phyloP scores from a whole-genome alignment of 2,888 invertebrate species.

The Acleris laterana region DNA sequence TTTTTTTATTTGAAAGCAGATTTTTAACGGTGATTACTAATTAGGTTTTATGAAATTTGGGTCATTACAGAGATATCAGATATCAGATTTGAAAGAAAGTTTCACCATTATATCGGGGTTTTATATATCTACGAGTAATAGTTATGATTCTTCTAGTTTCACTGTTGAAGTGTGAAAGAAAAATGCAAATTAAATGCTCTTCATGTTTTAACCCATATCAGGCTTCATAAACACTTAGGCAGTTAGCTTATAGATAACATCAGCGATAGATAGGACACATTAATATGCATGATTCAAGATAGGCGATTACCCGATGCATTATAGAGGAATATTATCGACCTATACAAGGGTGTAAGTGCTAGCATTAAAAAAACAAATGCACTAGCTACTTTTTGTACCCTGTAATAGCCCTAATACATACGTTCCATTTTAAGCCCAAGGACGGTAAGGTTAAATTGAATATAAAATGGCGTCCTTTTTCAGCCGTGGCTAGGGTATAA shows the following conservation, averaged over 20 bases:
- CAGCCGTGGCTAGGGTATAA: slow-evolving; percentile 77
- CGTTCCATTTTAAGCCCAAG: slow-evolving; percentile 29
- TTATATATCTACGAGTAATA: no score
- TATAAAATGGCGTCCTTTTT: slow-evolving; percentile 78
- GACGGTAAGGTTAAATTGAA: slow-evolving; percentile 57
- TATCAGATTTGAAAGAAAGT: no score
- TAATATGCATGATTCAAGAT: slow-evolving; percentile 56
- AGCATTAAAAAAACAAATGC: slow-evolving; percentile 43
- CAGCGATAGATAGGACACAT: slow-evolving; percentile 56
- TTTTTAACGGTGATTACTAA: no score
- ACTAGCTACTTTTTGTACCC: slow-evolving; percentile 15
- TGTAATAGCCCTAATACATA: slow-evolving; percentile 36
- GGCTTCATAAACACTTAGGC: slow-evolving; percentile 9
- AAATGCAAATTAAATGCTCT: background rate
- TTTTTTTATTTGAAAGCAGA: no score
- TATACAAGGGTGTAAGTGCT: slow-evolving; percentile 26
- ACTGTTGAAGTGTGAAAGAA: no score
- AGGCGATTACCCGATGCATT: slow-evolving; percentile 48
- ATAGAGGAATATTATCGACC: slow-evolving; percentile 33
- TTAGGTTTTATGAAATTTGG: no score
- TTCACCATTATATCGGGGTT: no score
- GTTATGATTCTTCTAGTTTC: no score
- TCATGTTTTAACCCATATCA: slow-evolving; percentile 10
- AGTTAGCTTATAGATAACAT: slow-evolving; percentile 46
- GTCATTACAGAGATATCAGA: no score